Base-by-base conservation (phyloP, 2,113 vertebrate genomes). In the Periophthalmus modestus region DNA sequence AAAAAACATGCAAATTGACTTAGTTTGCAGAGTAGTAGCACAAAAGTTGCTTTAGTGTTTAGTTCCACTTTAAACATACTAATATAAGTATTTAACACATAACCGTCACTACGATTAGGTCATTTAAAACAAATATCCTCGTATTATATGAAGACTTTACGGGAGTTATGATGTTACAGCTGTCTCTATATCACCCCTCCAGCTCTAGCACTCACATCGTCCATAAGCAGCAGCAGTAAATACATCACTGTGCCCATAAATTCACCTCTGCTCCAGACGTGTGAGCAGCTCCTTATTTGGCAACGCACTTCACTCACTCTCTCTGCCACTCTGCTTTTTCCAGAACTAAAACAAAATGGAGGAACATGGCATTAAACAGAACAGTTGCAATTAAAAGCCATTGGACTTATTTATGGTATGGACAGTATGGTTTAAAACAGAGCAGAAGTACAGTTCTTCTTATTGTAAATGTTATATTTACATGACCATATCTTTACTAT, bases 271-370 rank as follows among this genome's bases (percentile, higher is more conserved):
- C 39, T 66, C 39, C 12, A 12, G 63, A 14, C 15, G 62, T 50
- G 33, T 69, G 47, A 34, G 19, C 59, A 46, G 63, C 13, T 82
- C 84, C 82, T 79, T 86, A 85, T 89, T 79, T 80, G 75, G 46
- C 77, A 80, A 70, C 46, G 4, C 55, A 65, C 72, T n/a, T 36
- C 75, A 13, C 72, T 55, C 68, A 18, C 24, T 12, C 50, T 21
- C 19, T 34, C 59, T 55, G 24, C 67, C 21, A 36, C 52, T 10
- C 15, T 55, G 52, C 10, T 58, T 2, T 59, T 66, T 65, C 14
- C 39, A 52, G 58, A 57, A 15, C 33, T 47, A 2, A 39, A 36
- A n/a, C 18, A 43, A 39, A 19, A 36, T 36, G 33, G 19, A 43
- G 36, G 61, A n/a, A 18, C 16, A 24, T 61, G 23, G 58, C 24